These are phyloP conservation scores for Stenichneumon culpator DNA, from an alignment of 2,888 invertebrate genomes.

Conservation along the genomic window DNA sequence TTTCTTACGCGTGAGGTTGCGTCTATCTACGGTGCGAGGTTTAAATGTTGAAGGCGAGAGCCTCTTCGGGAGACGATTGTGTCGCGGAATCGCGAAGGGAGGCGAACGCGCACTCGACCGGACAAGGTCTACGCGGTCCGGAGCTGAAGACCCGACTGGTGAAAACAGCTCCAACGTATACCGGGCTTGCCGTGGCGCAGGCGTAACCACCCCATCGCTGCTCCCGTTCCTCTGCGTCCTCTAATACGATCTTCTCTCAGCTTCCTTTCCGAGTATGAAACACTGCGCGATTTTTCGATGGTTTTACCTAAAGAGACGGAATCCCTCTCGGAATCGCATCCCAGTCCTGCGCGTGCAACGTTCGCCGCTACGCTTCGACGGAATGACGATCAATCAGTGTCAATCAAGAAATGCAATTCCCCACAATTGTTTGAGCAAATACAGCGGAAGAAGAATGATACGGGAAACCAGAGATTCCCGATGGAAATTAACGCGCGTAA, in stretches of 20 bases:
- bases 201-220: constrained; percentile 61
- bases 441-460: neutral
- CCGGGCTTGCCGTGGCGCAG: constrained; percentile 66
- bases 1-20: constrained; percentile 27
- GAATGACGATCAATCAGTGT: constrained; percentile 1
- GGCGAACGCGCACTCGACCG: constrained; percentile 49
- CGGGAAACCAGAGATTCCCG: neutral
- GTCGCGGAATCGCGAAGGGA: constrained; percentile 42
- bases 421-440: neutral
- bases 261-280: constrained; percentile 32
- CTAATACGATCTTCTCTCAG: constrained; percentile 48
- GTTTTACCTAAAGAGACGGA: neutral
- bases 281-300: constrained; percentile 10
- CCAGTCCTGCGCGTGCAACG: neutral
- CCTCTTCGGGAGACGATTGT: constrained; percentile 6
- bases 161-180: constrained; percentile 75
- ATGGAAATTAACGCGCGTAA: constrained; percentile 7
- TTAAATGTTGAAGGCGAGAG: neutral
- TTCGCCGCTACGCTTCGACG: neutral
- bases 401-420: constrained; percentile 10
- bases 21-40: neutral
- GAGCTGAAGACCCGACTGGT: constrained; percentile 83
- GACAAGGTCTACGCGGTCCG: constrained; percentile 81
- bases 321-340: neutral
- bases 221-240: constrained; percentile 49